Percentiles rank a stretch among this genome's conserved stretches.
phyloP scores from a whole-genome alignment of 2,888 invertebrate genomes.

The Euproctis similis region DNA sequence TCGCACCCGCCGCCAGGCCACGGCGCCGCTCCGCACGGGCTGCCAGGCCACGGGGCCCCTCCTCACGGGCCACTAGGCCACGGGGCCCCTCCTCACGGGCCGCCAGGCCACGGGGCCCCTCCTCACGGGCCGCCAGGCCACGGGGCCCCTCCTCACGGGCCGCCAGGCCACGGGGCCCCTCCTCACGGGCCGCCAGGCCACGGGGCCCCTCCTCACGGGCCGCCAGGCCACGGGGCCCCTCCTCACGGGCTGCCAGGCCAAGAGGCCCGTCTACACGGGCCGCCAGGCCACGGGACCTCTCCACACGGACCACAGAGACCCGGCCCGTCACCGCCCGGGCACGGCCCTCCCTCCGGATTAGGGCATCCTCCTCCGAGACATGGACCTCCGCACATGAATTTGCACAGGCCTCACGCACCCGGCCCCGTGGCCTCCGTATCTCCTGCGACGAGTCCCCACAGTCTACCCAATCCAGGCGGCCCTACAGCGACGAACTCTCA shows the following conservation, averaged over 20 bases:
- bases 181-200: constrained; percentile 26
- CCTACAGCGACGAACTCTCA: constrained; percentile 3
- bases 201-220: constrained; percentile 32
- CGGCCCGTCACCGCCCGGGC: constrained; percentile 27
- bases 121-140: constrained; percentile 8
- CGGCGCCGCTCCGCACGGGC: constrained; percentile 12
- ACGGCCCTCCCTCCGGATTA: constrained; percentile 15
- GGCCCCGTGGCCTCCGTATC: constrained; percentile 13
- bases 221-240: not conserved
- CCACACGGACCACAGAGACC: constrained; percentile 4
- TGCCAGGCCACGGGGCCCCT: constrained; percentile 13
- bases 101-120: constrained; percentile 29
- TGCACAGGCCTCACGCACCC: constrained; percentile 18
- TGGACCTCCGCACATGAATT: constrained; percentile 8
- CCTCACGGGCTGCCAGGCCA: constrained; percentile 2
- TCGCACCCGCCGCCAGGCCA: constrained; percentile 17
- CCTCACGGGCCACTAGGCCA: constrained; percentile 29
- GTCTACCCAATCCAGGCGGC: constrained; percentile 6
- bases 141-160: not conserved
- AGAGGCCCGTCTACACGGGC: constrained; percentile 32
- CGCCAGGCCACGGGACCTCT: not conserved
- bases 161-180: constrained; percentile 13
- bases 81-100: constrained; percentile 15
- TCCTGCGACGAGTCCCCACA: constrained; percentile 18
- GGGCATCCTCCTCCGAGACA: constrained; percentile 8